Evolutionary conservation across 2,888 invertebrate species (phyloP), one percentile per base, ranked within the genome.

Genomic region (Malthinus seriepunctatus): DNA sequence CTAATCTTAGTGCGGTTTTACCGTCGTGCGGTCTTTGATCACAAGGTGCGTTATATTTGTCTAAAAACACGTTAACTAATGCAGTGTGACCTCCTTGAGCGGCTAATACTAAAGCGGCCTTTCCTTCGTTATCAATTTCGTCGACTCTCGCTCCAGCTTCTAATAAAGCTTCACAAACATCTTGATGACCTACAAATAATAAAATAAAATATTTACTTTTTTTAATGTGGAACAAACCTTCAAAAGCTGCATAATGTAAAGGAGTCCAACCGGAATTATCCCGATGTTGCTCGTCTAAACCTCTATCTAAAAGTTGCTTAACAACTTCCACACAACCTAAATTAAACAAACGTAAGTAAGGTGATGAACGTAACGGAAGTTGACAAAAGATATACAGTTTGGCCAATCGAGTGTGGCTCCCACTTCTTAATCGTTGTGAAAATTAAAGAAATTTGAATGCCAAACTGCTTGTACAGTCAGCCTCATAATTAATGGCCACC

Each of bases 241-340:
- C 95, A 76, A 96, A 97, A 9, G 97, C 93, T 0, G 97, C 91
- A 75, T 97, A 97, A 76, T 97, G 97, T 51, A 98, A 78, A 0
- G 98, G 96, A 0, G 97, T 97, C 97, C 97, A 97, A 0, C 97
- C 97, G 0, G 93, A 92, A 79, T 96, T 95, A 75, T 97, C 97
- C 12, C 92, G 82, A 73, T 93, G 93, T 60, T 91, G 91, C 69
- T 93, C 93, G 70, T 93, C 93, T 45, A 93, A 75, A 0, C 93
- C 97, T 66, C 95, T 83, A 76, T 93, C 95, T 10, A 97, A 81
- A 38, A 97, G 81, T 72, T 93, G 92, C 12, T 92, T 85, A 0
- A 97, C 96, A 8, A 96, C 94, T 68, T 93, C 92, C 34, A 91
- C 90, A 72, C 90, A 90, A 33, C 88, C 84, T 84, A 23, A 10